Base-by-base conservation (phyloP, 2,113 vertebrate species). In the Myrmophylax atrothorax region DNA sequence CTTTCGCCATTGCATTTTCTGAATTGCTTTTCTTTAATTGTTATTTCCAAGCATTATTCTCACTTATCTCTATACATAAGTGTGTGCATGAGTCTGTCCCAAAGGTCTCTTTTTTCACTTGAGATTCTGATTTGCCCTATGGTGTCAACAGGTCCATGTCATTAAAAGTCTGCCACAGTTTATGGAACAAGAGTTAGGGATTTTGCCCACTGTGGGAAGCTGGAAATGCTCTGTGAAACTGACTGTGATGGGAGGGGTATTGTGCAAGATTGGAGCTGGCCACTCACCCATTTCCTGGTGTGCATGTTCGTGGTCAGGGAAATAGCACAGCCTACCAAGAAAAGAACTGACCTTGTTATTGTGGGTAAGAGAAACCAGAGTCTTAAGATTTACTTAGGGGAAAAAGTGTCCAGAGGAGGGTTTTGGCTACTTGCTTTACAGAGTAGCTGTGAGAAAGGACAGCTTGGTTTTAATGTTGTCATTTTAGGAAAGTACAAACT, bases 111-210 rank as follows among this genome's bases (percentile, higher is more conserved):
- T 15, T 89, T 86, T 87, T 53, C 46, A 29, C 12, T 66, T n/a
- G 37, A 37, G 8, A 67, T 40, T 56, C 18, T 47, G 9, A 4
- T 24, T 89, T 84, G 22, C 55, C 15, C 8, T 60, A 12, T 67
- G 28, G 14, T 40, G 26, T 35, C 38, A 58, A 9, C 15, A 66
- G 20, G 12, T 80, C 62, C 17, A 10, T 1, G 4, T 46, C 55
- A 25, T 18, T 79, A 46, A 78, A 33, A 9, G 12, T 84, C 33
- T 92, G 55, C 24, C 40, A 46, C 28, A 78, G 52, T 18, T 74
- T 53, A 50, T 0, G 0, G 20, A 35, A 0, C 1, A 64, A 76
- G 37, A 64, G 26, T 10, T 14, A 23, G 3, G 1, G 1, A 9
- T 78, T 89, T 80, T 63, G 28, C 53, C 20, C 25, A 10, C 22